Percentiles rank a stretch among this genome's conserved stretches.
Evolutionary conservation across 2,797 vertebrate species (phyloP).

Genomic region (Huso huso): DNA sequence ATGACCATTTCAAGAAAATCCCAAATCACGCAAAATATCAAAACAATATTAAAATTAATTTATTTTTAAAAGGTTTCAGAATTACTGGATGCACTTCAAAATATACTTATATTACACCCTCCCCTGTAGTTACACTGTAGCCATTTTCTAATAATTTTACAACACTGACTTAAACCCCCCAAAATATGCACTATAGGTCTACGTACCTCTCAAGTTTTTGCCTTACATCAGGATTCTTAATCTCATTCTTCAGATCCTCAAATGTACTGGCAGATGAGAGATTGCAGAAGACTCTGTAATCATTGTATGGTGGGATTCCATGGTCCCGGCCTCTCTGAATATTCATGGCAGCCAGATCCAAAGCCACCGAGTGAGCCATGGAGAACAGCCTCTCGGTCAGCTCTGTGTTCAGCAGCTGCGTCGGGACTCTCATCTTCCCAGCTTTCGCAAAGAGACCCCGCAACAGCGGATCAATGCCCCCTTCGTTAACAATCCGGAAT

Average conservation of each 20-base stretch:
- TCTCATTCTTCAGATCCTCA: constrained; percentile 90
- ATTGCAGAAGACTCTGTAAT: constrained; percentile 93
- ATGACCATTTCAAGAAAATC: too few species aligned
- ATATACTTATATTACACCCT: too few species aligned
- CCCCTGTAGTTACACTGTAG: too few species aligned
- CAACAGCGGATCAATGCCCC: constrained; percentile 91
- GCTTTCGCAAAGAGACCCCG: constrained; percentile 88
- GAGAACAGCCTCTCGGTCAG: constrained; percentile 93
- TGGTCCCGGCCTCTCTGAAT: constrained; percentile 94
- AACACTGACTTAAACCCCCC: not conserved
- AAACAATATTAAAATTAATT: too few species aligned
- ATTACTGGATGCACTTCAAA: too few species aligned
- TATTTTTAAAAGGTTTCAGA: too few species aligned
- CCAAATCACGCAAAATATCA: too few species aligned
- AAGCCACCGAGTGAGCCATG: constrained; percentile 90
- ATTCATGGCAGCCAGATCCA: constrained; percentile 95
- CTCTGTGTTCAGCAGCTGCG: constrained; percentile 89
- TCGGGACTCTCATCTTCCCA: constrained; percentile 87
- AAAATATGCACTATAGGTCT: not conserved
- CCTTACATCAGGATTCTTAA: constrained; percentile 78
- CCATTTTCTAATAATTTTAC: too few species aligned
- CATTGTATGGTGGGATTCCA: constrained; percentile 91
- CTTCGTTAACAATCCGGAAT: constrained; percentile 93
- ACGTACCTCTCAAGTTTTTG: constrained; percentile 84
- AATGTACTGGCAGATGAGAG: constrained; percentile 80